Conservation (phyloP, 2,797 vertebrate species). For the Acipenser transmontanus region DNA sequence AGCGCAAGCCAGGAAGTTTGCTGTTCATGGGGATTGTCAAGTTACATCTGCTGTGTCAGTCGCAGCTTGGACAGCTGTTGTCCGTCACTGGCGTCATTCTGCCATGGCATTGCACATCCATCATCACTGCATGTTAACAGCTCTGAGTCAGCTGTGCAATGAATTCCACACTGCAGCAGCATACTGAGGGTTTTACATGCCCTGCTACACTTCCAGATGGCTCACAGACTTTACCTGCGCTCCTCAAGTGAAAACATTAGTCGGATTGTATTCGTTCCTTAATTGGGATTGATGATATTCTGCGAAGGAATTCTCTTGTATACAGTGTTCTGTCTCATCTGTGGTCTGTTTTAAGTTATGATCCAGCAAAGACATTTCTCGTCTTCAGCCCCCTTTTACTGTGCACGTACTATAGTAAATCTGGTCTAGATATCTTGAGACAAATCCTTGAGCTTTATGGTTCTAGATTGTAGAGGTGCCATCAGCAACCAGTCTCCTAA, state of each 20-base stretch:
- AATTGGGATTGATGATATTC: too few species aligned
- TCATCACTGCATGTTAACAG: slow-evolving; percentile 48
- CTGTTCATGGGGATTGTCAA: slow-evolving; percentile 24
- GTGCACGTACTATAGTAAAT: too few species aligned
- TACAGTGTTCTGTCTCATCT: too few species aligned
- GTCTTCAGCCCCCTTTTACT: too few species aligned
- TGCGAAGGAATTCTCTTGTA: too few species aligned
- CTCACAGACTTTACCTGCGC: neutral
- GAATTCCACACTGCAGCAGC: neutral
- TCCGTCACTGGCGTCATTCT: slow-evolving; percentile 63
- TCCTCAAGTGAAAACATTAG: neutral
- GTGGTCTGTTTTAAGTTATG: too few species aligned
- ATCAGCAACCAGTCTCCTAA: too few species aligned
- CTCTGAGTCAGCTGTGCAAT: slow-evolving; percentile 22
- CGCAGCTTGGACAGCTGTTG: slow-evolving; percentile 69
- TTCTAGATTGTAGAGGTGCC: too few species aligned
- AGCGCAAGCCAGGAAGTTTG: slow-evolving; percentile 36
- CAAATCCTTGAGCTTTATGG: too few species aligned
- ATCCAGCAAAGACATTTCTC: too few species aligned
- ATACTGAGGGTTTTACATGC: neutral
- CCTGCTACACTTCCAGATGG: neutral
- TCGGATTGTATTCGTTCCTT: too few species aligned
- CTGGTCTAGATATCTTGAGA: too few species aligned
- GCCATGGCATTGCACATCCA: slow-evolving; percentile 52
- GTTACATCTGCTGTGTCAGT: slow-evolving; percentile 74